These are phyloP conservation scores for Drosophila niveifrons DNA, from an alignment of 2,888 invertebrate genomes.

Conservation along the genomic window DNA sequence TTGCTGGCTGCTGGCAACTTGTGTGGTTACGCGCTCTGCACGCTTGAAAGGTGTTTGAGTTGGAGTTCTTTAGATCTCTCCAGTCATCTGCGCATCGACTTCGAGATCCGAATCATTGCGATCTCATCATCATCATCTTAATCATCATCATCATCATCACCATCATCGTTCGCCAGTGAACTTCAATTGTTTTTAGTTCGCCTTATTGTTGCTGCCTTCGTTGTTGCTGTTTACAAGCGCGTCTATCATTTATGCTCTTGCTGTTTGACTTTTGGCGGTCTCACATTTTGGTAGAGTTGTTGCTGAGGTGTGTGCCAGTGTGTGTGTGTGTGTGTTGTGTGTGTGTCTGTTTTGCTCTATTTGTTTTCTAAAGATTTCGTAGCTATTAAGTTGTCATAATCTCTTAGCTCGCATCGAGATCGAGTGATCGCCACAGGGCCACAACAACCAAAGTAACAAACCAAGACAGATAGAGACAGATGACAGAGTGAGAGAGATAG, in stretches of 20 bases:
- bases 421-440: constrained; percentile 64
- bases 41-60: constrained; percentile 80
- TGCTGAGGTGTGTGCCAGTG: neutral
- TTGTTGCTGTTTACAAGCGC: constrained; percentile 66
- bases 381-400: constrained; percentile 78
- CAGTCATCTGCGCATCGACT: constrained; percentile 71
- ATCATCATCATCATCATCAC: constrained; percentile 36
- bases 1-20: constrained; percentile 68
- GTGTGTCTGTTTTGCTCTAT: constrained; percentile 65
- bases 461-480: neutral
- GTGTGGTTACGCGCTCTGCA: constrained; percentile 73
- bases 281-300: constrained; percentile 52
- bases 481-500: constrained; percentile 2
- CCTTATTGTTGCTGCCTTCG: constrained; percentile 32
- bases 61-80: constrained; percentile 79
- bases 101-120: constrained; percentile 60
- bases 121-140: constrained; percentile 60
- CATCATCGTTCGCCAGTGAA: constrained; percentile 61
- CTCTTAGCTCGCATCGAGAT: constrained; percentile 62
- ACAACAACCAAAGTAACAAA: constrained; percentile 8
- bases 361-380: constrained; percentile 69
- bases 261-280: constrained; percentile 65
- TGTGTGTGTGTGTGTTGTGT: neutral
- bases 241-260: constrained; percentile 68
- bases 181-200: constrained; percentile 71